These are phyloP conservation scores for Ypsolopha scabrella DNA, from an alignment of 2,888 invertebrate species.

Conservation along the genomic window DNA sequence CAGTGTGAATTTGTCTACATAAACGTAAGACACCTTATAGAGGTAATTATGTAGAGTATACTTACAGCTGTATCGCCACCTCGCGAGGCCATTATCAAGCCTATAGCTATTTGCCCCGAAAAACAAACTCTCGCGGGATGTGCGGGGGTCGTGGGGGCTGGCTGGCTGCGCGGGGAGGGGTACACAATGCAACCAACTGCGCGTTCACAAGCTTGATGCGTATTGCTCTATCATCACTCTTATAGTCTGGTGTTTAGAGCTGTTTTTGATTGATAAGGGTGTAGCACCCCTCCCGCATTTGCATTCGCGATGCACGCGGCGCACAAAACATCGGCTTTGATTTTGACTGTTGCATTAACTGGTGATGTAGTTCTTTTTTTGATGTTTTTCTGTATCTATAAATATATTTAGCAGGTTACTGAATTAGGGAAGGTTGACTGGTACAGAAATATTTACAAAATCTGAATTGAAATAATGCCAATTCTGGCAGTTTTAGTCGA, in stretches of 20 bases:
- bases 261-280: too few species aligned
- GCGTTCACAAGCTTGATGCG: slow-evolving; percentile 38
- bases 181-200: slow-evolving; percentile 65
- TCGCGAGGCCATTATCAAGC: slow-evolving; percentile 70
- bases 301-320: slow-evolving; percentile 48
- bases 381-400: background rate
- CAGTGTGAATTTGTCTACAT: too few species aligned
- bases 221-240: too few species aligned
- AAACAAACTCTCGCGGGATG: slow-evolving; percentile 71
- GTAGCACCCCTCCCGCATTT: slow-evolving; percentile 41
- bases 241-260: too few species aligned
- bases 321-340: slow-evolving; percentile 14
- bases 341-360: slow-evolving; percentile 31
- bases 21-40: too few species aligned
- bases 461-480: too few species aligned
- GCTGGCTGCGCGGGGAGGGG: slow-evolving; percentile 17
- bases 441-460: too few species aligned
- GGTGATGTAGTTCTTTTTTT: background rate
- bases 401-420: background rate
- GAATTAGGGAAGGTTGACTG: background rate
- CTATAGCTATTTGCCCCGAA: slow-evolving; percentile 71
- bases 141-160: slow-evolving; percentile 20
- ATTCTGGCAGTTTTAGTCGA: too few species aligned
- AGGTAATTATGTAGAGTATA: slow-evolving; percentile 27
- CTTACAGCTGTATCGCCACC: slow-evolving; percentile 19